Conservation (phyloP, 2,888 invertebrate species). For the Andrena chrysosceles region DNA sequence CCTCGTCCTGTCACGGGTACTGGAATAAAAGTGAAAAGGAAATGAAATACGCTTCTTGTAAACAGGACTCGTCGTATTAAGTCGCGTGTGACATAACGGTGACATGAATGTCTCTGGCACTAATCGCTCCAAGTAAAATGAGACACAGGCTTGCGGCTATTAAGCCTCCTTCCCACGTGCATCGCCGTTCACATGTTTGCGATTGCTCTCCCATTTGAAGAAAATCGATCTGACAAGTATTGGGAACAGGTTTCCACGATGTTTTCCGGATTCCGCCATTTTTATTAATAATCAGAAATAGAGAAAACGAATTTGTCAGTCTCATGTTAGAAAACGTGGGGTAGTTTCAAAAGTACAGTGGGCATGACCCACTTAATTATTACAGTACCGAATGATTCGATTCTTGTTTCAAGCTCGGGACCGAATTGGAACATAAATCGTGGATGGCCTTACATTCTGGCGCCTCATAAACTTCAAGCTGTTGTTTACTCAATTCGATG, state of each 20-base stretch:
- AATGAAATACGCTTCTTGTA: constrained; percentile 50
- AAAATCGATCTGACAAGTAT: neutral
- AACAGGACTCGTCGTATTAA: constrained; percentile 51
- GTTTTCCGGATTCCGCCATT: constrained; percentile 8
- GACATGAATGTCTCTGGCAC: constrained; percentile 50
- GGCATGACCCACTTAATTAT: too few relatives aligned
- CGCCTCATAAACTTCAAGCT: too few relatives aligned
- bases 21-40: constrained; percentile 65
- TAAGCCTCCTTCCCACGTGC: constrained; percentile 31
- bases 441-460: too few relatives aligned
- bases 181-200: neutral
- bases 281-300: neutral
- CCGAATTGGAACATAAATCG: too few relatives aligned
- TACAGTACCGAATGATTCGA: too few relatives aligned
- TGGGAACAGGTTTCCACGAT: constrained; percentile 8
- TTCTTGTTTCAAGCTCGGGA: too few relatives aligned
- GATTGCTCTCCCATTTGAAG: neutral
- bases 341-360: too few relatives aligned
- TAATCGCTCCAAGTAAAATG: constrained; percentile 49
- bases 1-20: constrained; percentile 10
- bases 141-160: constrained; percentile 27
- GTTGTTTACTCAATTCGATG: too few relatives aligned
- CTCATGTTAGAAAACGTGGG: neutral
- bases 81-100: constrained; percentile 62
- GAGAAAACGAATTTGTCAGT: neutral